Base-by-base conservation (phyloP, 2,797 vertebrate species). In the Megalops cyprinoides region DNA sequence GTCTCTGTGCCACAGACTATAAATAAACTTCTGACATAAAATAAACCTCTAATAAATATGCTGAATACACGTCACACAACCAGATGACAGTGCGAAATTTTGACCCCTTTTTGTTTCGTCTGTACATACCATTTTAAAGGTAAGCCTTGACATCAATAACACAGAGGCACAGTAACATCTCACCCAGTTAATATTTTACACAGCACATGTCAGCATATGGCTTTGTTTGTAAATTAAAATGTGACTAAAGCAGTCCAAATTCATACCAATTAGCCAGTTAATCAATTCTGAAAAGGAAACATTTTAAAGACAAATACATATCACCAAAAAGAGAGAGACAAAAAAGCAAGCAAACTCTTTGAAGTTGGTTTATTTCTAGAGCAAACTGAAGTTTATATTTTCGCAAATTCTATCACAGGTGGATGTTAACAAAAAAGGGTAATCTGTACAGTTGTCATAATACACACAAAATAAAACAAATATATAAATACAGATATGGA, bases 401-500 rank as follows among this genome's bases (percentile, higher is more conserved):
- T 94, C 96, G 96, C 95, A 97, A 97, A 97, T 97, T 96, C 95
- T 96, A 97, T 95, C 95, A 97, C 96, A 91, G 89, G 86, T 95
- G 95, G 93, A 96, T 95, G 95, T 96, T 93, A 96, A 94, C 89
- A 94, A 94, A 94, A 93, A 92, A 94, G 78, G 67, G 73, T 77
- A 69, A 81, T 95, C 95, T 98, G 97, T 97, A 97, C 97, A 98
- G 92, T 95, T 93, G 93, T 92, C 91, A 94, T 96, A 93, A 94
- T 94, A 95, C 93, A 95, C 92, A 93, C 91, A 94, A 94, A 93
- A 95, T 94, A 92, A 93, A 95, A 95, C 91, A 94, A 94, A 92
- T 91, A 93, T 96, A 97, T 97, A 98, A 97, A 98, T 97, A 99
- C 95, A 96, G 92, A 94, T 93, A 93, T 93, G 91, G 94, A 95